Evolutionary conservation across 2,797 vertebrate genomes (phyloP), one percentile per base, ranked within the genome.

Genomic region (Sciurus carolinensis): DNA sequence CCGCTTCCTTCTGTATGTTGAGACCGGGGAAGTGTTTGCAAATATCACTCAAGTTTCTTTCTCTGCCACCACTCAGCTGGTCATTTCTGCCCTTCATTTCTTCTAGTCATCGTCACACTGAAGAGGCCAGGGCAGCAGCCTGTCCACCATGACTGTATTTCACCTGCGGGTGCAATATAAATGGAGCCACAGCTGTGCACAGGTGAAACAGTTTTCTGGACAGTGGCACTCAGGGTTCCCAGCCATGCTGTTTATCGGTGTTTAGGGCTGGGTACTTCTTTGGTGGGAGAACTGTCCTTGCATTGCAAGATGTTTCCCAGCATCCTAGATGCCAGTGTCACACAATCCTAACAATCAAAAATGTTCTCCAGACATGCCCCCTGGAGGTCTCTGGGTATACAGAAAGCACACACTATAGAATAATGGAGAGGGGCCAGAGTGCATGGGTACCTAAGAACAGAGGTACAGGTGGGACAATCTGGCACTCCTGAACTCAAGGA

Each of bases 381-480:
- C 54, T 72, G 33, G 12, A 44, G 39, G 52, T 9, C n/a, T 1
- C 0, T 39, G 39, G 20, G 2, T 36, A 13, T 17, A 10, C 5
- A 47, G 9, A 52, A 1, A 7, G 36, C 1, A 13, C 33, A 64
- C 3, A 24, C n/a, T 11, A 0, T 4, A 26, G 73, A 50, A 28
- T 5, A 33, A 26, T 2, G 6, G 22, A 0, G 12, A 30, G n/a
- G 47, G 22, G 7, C 54, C 54, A 12, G 79, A 20, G n/a, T 18
- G 4, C 3, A 4, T 18, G n/a, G 3, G 11, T 0, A 0, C 1
- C 59, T 64, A 7, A 9, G 30, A 22, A n/a, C 44, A 72, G 28
- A 44, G 18, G 24, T 12, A 15, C 28, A 54, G 17, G 18, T 7
- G 18, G 14, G 13, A 13, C 62, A 3, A 11, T 2, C 52, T 30